These are phyloP conservation scores for Tangara arthus DNA, from an alignment of 2,797 vertebrate species.

Conservation along the genomic window DNA sequence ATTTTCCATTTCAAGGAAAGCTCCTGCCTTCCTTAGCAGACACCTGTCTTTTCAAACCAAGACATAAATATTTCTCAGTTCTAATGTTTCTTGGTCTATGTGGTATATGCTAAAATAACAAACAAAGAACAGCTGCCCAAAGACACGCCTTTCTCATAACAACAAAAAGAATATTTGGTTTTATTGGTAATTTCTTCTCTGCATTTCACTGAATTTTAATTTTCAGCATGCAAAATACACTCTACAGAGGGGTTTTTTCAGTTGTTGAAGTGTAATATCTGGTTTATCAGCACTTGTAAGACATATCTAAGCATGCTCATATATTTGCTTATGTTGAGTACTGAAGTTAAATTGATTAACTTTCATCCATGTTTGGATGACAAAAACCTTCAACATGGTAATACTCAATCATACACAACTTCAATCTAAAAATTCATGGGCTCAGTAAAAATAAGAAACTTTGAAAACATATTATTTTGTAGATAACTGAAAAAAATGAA, in stretches of 20 bases:
- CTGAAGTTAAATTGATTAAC: neutral
- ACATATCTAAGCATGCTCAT: neutral
- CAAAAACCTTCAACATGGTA: neutral
- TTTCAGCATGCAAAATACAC: neutral
- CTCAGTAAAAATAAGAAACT: neutral
- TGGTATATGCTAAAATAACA: neutral
- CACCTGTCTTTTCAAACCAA: neutral
- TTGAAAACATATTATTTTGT: rapidly evolving
- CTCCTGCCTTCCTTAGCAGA: neutral
- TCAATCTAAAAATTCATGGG: neutral
- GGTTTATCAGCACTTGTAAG: neutral
- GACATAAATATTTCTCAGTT: neutral
- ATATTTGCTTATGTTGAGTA: neutral
- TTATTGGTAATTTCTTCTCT: neutral
- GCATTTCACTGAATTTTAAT: neutral
- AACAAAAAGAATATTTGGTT: neutral
- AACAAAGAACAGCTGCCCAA: neutral
- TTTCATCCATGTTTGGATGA: neutral
- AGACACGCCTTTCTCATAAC: neutral
- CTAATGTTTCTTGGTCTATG: rapidly evolving
- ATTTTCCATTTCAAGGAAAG: neutral
- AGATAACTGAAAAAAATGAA: neutral
- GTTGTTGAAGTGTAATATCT: neutral
- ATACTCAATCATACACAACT: neutral
- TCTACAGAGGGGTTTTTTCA: rapidly evolving